Evolutionary conservation across 2,888 invertebrate genomes (phyloP), one percentile per base, ranked within the genome.

Genomic region (Pegoplata infirma): DNA sequence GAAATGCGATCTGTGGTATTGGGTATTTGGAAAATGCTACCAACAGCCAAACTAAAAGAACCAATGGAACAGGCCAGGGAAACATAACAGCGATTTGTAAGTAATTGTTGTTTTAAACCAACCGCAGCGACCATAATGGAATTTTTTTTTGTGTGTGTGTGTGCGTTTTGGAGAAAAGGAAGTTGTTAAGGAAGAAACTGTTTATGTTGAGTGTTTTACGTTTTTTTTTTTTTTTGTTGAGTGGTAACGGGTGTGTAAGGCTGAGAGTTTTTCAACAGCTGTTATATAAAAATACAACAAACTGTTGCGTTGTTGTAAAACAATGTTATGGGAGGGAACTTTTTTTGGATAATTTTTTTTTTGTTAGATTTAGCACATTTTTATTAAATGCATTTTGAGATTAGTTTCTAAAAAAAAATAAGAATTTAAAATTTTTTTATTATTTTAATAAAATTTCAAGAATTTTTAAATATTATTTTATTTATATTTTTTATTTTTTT

Each of bases 1-100:
- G 93, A 91, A 72, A 94, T 92, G 81, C 92, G 92, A 88, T 91
- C 91, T 66, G 88, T 89, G 69, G 85, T 86, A 55, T 88, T 88
- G 21, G 88, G 88, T 67, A 89, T 86, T 78, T 89, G 88, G 78
- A 89, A 82, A 25, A 89, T 82, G 76, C 89, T 89, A 73, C 89
- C 89, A 73, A 88, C 88, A 40, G 89, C 89, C 81, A 89, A 82
- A 32, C 89, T 84, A 55, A 89, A 86, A 19, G 89, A 89, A 2
- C 89, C 89, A 82, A 89, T 89, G 49, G 89, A 89, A 73, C 87
- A 89, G 71, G 89, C 89, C 69, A 89, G 76, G 28, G 89, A 88
- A 46, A 89, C 83, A 77, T 88, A 89, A 76, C 89, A 89, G 40
- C 89, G 82, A 56, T 82, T 82, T 74, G 83, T 82, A 78, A 81